These are phyloP conservation scores for Cheirogaleus major DNA, from an alignment of 2,797 vertebrate genomes.

Conservation along the genomic window DNA sequence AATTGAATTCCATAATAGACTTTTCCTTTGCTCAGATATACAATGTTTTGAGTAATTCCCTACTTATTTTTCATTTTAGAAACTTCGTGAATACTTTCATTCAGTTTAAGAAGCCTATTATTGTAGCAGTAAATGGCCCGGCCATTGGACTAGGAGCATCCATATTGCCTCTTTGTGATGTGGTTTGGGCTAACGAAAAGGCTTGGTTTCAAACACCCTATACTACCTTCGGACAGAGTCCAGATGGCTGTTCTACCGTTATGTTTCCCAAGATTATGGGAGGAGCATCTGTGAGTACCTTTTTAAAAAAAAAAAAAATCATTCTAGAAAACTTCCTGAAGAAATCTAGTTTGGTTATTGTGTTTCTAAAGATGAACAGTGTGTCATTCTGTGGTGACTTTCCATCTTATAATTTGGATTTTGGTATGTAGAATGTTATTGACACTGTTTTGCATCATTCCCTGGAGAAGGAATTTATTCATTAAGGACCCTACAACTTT, in stretches of 20 bases:
- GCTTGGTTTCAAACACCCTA: constrained; percentile 99
- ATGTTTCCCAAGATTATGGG: constrained; percentile 98
- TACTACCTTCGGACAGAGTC: constrained; percentile 95
- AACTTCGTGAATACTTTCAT: constrained; percentile 98
- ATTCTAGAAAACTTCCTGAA: constrained; percentile 33
- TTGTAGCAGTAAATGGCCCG: constrained; percentile 96
- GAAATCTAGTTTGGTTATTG: not conserved
- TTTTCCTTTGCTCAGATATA: constrained; percentile 60
- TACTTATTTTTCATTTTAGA: constrained; percentile 85
- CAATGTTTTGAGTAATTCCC: constrained; percentile 70
- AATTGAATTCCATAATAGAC: constrained; percentile 8
- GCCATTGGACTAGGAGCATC: constrained; percentile 96
- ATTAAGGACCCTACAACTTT: not conserved
- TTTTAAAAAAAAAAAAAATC: not conserved
- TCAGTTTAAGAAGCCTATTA: constrained; percentile 98
- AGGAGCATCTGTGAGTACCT: constrained; percentile 94
- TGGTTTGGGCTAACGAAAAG: constrained; percentile 99
- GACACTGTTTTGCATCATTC: not conserved
- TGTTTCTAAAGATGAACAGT: not conserved
- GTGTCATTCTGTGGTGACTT: not conserved
- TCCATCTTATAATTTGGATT: not conserved
- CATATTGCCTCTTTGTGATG: constrained; percentile 96
- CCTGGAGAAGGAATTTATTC: not conserved
- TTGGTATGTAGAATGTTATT: not conserved
- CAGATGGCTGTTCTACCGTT: constrained; percentile 96